Evolutionary conservation across 53 echinoderm and acorn worm species (phyloP).

Genomic region (Paracentrotus lividus): DNA sequence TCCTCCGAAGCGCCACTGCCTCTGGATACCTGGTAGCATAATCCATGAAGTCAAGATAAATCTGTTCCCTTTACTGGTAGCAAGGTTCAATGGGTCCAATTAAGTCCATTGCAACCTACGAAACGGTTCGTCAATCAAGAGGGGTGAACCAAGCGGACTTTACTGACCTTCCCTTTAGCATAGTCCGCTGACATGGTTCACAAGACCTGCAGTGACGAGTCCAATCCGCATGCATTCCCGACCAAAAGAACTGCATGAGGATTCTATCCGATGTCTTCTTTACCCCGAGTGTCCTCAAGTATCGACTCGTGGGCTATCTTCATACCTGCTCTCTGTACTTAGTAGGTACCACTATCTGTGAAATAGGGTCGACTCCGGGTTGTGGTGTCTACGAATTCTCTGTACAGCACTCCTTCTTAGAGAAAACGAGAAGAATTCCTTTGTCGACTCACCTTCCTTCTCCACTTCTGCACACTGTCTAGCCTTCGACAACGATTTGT

Average conservation of each 20-base stretch:
- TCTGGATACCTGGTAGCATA: too few relatives aligned
- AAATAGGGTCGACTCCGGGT: not conserved
- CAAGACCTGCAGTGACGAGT: constrained; percentile 61
- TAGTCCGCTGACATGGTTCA: constrained; percentile 46
- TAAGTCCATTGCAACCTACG: constrained; percentile 49
- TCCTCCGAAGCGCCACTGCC: too few relatives aligned
- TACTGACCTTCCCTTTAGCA: constrained; percentile 60
- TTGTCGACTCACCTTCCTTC: constrained; percentile 30
- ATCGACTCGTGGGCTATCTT: constrained; percentile 52
- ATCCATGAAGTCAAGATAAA: too few relatives aligned
- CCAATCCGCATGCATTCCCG: constrained; percentile 62
- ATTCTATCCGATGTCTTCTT: constrained; percentile 51
- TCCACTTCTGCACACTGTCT: constrained; percentile 35
- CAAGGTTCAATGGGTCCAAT: constrained; percentile 45
- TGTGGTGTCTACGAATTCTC: not conserved
- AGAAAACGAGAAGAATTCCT: constrained; percentile 5
- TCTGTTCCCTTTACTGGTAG: too few relatives aligned
- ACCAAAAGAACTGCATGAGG: constrained; percentile 53
- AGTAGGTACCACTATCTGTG: constrained; percentile 52
- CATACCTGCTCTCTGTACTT: constrained; percentile 59
- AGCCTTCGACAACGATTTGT: not conserved
- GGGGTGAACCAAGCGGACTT: constrained; percentile 63
- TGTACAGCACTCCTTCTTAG: not conserved
- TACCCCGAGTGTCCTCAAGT: constrained; percentile 46
- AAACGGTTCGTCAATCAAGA: constrained; percentile 61